Percentiles rank a stretch among this genome's conserved stretches.
Conservation (phyloP, 2,113 vertebrate genomes). For the Coptodon bakossiorum region DNA sequence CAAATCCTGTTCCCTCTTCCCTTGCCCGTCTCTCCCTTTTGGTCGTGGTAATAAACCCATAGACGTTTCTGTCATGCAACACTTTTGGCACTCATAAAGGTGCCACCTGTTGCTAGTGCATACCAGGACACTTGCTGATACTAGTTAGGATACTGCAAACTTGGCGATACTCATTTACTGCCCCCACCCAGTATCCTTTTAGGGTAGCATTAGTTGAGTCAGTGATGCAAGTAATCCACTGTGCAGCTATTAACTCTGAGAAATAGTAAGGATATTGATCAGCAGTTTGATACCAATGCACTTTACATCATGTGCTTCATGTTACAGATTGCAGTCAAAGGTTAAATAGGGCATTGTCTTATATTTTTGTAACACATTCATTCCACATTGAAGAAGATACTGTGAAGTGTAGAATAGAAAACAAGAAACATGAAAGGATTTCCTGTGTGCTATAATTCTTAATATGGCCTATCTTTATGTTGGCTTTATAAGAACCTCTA, state of each 20-base stretch:
- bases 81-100: slow-evolving; percentile 28
- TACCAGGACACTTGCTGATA: slow-evolving; percentile 29
- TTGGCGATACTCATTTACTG: slow-evolving; percentile 30
- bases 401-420: background rate
- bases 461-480: background rate
- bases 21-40: background rate
- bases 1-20: background rate
- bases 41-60: slow-evolving; percentile 21
- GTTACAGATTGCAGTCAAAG: background rate
- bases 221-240: slow-evolving; percentile 14
- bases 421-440: background rate
- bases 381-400: background rate
- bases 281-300: background rate
- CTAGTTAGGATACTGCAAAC: slow-evolving; percentile 54
- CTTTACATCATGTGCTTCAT: background rate
- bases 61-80: slow-evolving; percentile 35
- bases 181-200: slow-evolving; percentile 7
- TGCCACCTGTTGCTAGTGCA: slow-evolving; percentile 58
- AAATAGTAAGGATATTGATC: background rate
- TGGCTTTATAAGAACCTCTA: background rate
- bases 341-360: background rate
- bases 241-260: background rate
- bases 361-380: background rate
- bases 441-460: background rate
- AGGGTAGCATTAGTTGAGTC: slow-evolving; percentile 30